Base-by-base conservation (phyloP, 2,888 invertebrate species). In the Sepiola atlantica region DNA sequence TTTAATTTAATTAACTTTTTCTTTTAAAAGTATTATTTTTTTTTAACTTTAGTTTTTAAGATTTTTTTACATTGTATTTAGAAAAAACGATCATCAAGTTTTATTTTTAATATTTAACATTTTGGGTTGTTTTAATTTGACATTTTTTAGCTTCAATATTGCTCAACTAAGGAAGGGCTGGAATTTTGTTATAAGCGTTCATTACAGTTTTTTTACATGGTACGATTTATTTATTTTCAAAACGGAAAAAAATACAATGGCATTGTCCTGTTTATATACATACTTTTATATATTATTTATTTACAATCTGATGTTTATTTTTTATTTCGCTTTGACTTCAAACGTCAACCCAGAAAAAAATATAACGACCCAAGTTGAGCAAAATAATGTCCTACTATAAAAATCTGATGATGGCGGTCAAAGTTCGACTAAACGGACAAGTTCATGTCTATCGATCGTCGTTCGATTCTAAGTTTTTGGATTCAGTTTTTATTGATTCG, bases 1-100 rank as follows among this genome's bases (percentile, higher is more conserved):
- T 77, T 77, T 77, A n/a, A n/a, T 61, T 77, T n/a, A 77, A 77
- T 77, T 77, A 77, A 77, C 77, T 77, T 77, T 77, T n/a, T 77
- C 18, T 77, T 45, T 45, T 77, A 8, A 32, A 77, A 32, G 12
- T n/a, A 16, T 10, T 12, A n/a, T 32, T 4, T 3, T 32, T 21
- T 77, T 77, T 77, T 77, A 77, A 61, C 28, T 61, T 20, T 16
- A n/a, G 12, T n/a, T 77, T n/a, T 16, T 28, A 14, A 3, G 21
- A 55, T 77, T 77, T 14, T 16, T 16, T 14, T 12, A n/a, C 16
- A 77, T n/a, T 14, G 77, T n/a, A 77, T 77, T 14, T n/a, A 16
- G 28, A 21, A 16, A 57, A 57, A 57, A 20, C 20, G 0, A 57
- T 24, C 6, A 24, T 6, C 6, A 21, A 57, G 57, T 57, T 57